Conservation (phyloP, 2,888 invertebrate species). For the Harpalus rubripes region DNA sequence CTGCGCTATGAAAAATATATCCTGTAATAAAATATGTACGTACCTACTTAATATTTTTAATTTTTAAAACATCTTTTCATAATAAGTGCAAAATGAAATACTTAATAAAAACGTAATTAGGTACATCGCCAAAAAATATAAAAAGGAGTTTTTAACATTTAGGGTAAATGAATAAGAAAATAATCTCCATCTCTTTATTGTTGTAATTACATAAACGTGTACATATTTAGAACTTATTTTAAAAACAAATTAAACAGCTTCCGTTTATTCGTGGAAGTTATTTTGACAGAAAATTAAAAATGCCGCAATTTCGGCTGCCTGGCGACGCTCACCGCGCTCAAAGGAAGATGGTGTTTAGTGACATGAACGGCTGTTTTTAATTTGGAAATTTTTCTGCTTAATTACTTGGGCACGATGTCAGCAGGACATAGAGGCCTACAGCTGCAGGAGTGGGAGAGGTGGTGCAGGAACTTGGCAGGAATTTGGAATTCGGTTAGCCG, state of each 20-base stretch:
- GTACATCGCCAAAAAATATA: slow-evolving; percentile 31
- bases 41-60: neutral
- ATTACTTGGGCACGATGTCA: slow-evolving; percentile 45
- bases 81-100: slow-evolving; percentile 26
- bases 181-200: slow-evolving; percentile 24
- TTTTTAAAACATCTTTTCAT: slow-evolving; percentile 1
- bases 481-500: slow-evolving; percentile 34
- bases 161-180: slow-evolving; percentile 33
- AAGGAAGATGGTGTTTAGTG: slow-evolving; percentile 51
- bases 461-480: slow-evolving; percentile 15
- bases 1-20: neutral
- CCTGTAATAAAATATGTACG: neutral
- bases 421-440: neutral
- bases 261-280: slow-evolving; percentile 28
- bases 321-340: neutral
- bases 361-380: slow-evolving; percentile 58
- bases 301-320: slow-evolving; percentile 8
- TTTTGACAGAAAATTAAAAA: slow-evolving; percentile 30
- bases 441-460: neutral
- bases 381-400: slow-evolving; percentile 61
- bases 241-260: slow-evolving; percentile 46
- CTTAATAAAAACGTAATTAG: slow-evolving; percentile 27
- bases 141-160: slow-evolving; percentile 13
- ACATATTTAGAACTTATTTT: slow-evolving; percentile 19
- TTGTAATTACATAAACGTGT: slow-evolving; percentile 24